Percentiles rank a stretch among this genome's conserved stretches.
Conservation (phyloP, 2,888 invertebrate species). For the Oscheius myriophilus region DNA sequence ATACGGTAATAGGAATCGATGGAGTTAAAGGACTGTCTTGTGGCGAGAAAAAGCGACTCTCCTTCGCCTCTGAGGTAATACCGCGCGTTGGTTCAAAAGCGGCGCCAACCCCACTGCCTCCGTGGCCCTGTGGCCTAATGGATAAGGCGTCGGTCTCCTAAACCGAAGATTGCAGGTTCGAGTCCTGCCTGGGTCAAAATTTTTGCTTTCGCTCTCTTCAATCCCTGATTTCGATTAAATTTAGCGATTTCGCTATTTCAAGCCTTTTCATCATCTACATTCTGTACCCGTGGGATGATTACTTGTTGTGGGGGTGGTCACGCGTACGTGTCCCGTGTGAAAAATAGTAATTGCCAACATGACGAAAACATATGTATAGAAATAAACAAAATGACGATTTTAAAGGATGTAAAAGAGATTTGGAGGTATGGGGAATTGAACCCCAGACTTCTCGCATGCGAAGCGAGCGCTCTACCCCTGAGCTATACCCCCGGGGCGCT, state of each 20-base stretch:
- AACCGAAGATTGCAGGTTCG: conserved; percentile 67
- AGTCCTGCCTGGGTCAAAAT: conserved; percentile 51
- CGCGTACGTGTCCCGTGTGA: no score
- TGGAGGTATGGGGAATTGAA: conserved; percentile 31
- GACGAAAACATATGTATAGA: no score
- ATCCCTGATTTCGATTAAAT: no score
- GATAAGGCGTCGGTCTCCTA: conserved; percentile 69
- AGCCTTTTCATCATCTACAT: no score
- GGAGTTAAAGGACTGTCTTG: conserved; percentile 84
- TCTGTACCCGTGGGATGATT: no score
- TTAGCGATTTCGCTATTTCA: no score
- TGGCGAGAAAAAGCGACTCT: conserved; percentile 89
- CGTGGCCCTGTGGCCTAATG: conserved; percentile 51
- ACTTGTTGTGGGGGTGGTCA: no score
- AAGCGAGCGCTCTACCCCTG: conserved; percentile 66
- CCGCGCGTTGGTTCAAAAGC: no score
- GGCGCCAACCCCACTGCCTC: no score
- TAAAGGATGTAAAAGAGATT: not conserved
- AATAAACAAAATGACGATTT: no score
- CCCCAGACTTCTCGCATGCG: conserved; percentile 64
- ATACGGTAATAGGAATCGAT: conserved; percentile 83
- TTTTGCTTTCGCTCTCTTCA: not conserved
- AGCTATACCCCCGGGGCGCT: conserved; percentile 53
- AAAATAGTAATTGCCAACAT: no score
- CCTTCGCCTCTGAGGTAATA: conserved; percentile 88